Conservation (phyloP, 2,113 vertebrate species). For the Brachionichthys hirsutus region DNA sequence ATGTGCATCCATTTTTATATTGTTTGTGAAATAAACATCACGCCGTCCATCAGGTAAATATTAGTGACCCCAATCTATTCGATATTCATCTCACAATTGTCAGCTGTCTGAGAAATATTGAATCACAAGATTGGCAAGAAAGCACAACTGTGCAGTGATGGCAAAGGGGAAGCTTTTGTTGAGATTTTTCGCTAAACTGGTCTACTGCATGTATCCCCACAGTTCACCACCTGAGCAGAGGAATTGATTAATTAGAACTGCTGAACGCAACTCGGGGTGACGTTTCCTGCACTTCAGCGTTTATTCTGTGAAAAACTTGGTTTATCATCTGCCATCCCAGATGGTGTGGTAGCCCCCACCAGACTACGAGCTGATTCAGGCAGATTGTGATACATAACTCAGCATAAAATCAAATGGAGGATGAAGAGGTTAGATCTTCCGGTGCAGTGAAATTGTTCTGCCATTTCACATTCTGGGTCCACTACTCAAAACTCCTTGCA, state of each 20-base stretch:
- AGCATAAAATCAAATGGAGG: slow-evolving; percentile 59
- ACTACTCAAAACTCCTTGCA: neutral
- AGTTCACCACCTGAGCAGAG: slow-evolving; percentile 43
- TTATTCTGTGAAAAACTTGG: slow-evolving; percentile 54
- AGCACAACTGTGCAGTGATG: neutral
- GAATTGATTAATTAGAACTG: slow-evolving; percentile 54
- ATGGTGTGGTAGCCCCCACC: slow-evolving; percentile 67
- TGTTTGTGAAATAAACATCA: slow-evolving; percentile 38
- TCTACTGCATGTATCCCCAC: slow-evolving; percentile 14
- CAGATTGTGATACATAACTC: slow-evolving; percentile 49
- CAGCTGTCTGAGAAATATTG: slow-evolving; percentile 37
- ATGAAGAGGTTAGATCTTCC: slow-evolving; percentile 25
- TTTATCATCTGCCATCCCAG: slow-evolving; percentile 69
- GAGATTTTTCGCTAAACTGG: slow-evolving; percentile 7
- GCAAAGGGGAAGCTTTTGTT: slow-evolving; percentile 6
- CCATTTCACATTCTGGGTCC: slow-evolving; percentile 16
- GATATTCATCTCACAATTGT: slow-evolving; percentile 39
- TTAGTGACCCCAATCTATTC: slow-evolving; percentile 42
- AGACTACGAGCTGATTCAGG: slow-evolving; percentile 66
- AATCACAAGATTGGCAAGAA: slow-evolving; percentile 33
- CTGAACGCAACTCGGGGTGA: slow-evolving; percentile 55
- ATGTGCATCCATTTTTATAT: slow-evolving; percentile 60
- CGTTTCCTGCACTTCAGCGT: slow-evolving; percentile 56
- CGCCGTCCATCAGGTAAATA: slow-evolving; percentile 42
- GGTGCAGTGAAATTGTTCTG: slow-evolving; percentile 24